phyloP scores from a whole-genome alignment of 2,113 vertebrate genomes.

The Eurystomus gularis region DNA sequence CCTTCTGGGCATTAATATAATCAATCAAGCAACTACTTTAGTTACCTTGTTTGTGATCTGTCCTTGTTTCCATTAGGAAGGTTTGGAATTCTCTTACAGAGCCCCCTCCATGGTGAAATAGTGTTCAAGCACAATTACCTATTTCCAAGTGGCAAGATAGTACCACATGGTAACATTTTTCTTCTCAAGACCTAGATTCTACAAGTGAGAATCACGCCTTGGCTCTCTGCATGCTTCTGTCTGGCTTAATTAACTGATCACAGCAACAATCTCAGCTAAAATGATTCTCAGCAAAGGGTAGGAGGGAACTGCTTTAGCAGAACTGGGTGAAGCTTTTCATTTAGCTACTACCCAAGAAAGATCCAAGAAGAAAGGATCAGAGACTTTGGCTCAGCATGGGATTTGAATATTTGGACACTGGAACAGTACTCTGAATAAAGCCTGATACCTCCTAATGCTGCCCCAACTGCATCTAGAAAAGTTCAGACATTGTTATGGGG shows the following conservation, averaged over 20 bases:
- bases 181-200: neutral
- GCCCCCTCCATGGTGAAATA: neutral
- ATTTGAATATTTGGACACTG: neutral
- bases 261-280: neutral
- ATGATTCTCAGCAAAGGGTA: neutral
- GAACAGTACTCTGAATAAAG: neutral
- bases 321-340: neutral
- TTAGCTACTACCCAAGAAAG: neutral
- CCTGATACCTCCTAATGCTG: neutral
- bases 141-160: neutral
- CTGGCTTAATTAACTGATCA: neutral
- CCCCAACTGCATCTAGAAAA: neutral
- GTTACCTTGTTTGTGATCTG: neutral
- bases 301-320: neutral
- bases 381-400: neutral
- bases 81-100: neutral
- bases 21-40: conserved; percentile 34
- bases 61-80: neutral
- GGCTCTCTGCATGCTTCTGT: neutral
- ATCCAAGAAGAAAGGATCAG: neutral
- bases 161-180: neutral
- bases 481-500: neutral
- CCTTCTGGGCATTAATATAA: conserved; percentile 20
- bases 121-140: neutral
- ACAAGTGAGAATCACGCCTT: neutral